phyloP scores from a whole-genome alignment of 2,113 vertebrate species.

The Machaerirhynchus nigripectus region DNA sequence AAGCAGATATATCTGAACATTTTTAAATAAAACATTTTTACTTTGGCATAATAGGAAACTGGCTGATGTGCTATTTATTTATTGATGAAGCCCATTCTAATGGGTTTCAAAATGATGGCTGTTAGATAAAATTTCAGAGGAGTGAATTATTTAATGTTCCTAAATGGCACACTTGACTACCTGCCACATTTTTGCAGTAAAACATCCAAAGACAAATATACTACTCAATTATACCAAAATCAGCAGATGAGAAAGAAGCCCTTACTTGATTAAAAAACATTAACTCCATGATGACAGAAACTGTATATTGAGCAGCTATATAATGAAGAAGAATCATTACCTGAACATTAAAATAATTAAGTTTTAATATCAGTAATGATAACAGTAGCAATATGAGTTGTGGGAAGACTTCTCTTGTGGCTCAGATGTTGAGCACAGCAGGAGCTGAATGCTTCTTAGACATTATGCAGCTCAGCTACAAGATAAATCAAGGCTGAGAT shows the following conservation, averaged over 20 bases:
- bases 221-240: not conserved
- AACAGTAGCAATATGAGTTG: not conserved
- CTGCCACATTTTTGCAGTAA: conserved; percentile 5
- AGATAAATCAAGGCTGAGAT: not conserved
- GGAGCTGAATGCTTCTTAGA: not conserved
- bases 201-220: conserved; percentile 6
- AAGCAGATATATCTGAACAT: not conserved
- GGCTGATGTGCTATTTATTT: conserved; percentile 5
- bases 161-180: conserved; percentile 25
- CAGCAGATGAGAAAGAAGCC: not conserved
- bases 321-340: not conserved
- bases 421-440: not conserved
- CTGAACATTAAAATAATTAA: not conserved
- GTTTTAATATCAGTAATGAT: not conserved
- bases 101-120: conserved; percentile 9
- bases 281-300: not conserved
- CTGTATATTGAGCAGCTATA: not conserved
- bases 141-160: conserved; percentile 40
- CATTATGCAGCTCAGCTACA: not conserved
- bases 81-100: conserved; percentile 15
- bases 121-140: conserved; percentile 20
- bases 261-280: not conserved
- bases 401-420: not conserved
- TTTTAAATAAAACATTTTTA: not conserved
- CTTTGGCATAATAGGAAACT: not conserved